A percentile compares a stretch with the other conserved stretches of the same genome.
These are phyloP conservation scores for cat (Felis catus) DNA, from an alignment of 2,113 vertebrate genomes.

Conservation along the genomic window DNA sequence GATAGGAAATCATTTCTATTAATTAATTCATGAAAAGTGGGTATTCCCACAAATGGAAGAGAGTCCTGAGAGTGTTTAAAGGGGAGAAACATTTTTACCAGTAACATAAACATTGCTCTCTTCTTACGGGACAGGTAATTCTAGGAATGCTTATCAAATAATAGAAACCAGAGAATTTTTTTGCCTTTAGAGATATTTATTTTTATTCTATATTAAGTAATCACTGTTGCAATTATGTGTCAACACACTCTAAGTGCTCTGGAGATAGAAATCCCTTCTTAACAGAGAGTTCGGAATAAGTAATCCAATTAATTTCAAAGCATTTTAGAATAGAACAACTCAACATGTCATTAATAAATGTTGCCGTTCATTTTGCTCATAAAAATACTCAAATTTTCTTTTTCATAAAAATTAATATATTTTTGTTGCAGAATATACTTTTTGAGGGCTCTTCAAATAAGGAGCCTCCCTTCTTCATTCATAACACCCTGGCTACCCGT, in stretches of 20 bases:
- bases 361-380: neutral
- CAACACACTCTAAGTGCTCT: neutral
- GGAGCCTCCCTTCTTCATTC: neutral
- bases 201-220: neutral
- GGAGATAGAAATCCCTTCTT: slow-evolving; percentile 6
- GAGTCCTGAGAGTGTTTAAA: neutral
- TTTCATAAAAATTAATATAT: neutral
- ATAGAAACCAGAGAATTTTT: neutral
- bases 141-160: neutral
- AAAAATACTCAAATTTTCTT: neutral
- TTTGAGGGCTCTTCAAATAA: neutral
- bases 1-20: neutral
- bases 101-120: neutral
- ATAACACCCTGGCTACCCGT: no score
- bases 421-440: neutral
- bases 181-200: neutral
- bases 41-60: neutral
- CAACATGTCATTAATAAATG: neutral
- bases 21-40: neutral
- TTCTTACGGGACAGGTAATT: neutral
- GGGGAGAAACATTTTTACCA: neutral
- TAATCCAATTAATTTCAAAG: neutral
- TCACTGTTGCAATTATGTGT: neutral
- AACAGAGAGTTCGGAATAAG: neutral
- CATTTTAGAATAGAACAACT: neutral